Percentiles rank a stretch among this genome's conserved stretches.
phyloP scores from a whole-genome alignment of 1,140 invertebrate species.

The Lordiphosa mommai region DNA sequence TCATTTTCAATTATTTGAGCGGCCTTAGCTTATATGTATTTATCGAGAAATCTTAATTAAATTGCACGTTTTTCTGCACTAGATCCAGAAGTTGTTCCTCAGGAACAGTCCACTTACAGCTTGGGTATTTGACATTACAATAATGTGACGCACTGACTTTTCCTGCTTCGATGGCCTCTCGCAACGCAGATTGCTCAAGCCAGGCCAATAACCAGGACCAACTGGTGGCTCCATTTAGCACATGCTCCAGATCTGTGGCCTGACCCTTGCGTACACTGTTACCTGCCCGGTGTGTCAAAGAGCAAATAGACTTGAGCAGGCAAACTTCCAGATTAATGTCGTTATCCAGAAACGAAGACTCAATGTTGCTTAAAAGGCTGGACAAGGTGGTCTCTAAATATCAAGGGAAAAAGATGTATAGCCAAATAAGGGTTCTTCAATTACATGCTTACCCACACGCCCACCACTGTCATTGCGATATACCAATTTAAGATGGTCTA shows the following conservation, averaged over 20 bases:
- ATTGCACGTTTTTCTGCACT: constrained; percentile 48
- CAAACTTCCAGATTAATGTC: constrained; percentile 56
- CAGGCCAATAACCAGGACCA: constrained; percentile 50
- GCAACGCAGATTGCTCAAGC: constrained; percentile 41
- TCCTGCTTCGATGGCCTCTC: constrained; percentile 46
- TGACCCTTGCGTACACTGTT: constrained; percentile 20
- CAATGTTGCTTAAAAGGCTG: constrained; percentile 44
- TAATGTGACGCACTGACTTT: constrained; percentile 2
- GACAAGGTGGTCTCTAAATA: constrained; percentile 44
- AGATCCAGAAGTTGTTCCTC: constrained; percentile 41
- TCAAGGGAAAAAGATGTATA: neutral
- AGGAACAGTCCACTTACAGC: constrained; percentile 53
- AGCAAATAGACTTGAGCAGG: constrained; percentile 57
- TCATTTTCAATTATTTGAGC: no score
- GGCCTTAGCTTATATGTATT: no score
- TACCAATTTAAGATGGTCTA: constrained; percentile 63
- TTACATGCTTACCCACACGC: constrained; percentile 44
- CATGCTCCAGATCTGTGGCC: constrained; percentile 44
- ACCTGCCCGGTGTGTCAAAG: constrained; percentile 27
- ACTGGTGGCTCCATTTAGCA: constrained; percentile 45
- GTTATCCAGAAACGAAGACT: constrained; percentile 44
- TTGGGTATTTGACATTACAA: constrained; percentile 46
- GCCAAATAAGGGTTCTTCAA: no score
- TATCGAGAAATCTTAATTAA: constrained; percentile 31
- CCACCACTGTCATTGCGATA: constrained; percentile 59